These are phyloP conservation scores for Conger conger DNA, from an alignment of 2,113 vertebrate genomes.

Conservation along the genomic window DNA sequence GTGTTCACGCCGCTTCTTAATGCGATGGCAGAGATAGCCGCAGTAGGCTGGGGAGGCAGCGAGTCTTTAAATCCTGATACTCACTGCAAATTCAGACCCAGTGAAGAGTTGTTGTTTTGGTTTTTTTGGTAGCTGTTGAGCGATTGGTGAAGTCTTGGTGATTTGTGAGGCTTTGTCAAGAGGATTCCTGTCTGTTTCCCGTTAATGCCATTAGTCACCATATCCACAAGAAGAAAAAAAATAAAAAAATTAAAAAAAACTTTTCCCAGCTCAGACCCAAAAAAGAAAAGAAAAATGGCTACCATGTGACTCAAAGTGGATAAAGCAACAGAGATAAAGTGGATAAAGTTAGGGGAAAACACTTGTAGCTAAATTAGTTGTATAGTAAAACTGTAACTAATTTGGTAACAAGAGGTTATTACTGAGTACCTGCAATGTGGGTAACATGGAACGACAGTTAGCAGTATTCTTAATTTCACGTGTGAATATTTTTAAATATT, in stretches of 20 bases:
- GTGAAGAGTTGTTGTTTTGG: not conserved
- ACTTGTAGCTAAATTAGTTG: no score
- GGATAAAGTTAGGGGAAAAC: no score
- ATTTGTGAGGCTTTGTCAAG: not conserved
- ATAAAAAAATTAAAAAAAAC: no score
- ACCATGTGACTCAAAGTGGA: no score
- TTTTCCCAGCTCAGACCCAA: not conserved
- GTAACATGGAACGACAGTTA: no score
- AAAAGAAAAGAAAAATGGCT: not conserved
- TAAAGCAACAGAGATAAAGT: no score
- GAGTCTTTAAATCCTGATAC: conserved; percentile 15
- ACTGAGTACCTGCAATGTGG: no score
- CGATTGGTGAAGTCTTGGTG: not conserved
- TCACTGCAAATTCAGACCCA: not conserved
- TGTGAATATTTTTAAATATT: no score
- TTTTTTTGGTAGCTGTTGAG: not conserved
- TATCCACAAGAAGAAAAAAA: not conserved
- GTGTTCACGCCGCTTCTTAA: conserved; percentile 22
- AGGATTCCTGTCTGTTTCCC: not conserved
- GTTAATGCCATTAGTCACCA: not conserved
- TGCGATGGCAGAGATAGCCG: conserved; percentile 17
- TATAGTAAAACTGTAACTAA: no score
- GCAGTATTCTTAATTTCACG: no score
- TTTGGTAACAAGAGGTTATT: no score
- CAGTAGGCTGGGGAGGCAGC: conserved; percentile 14